phyloP scores from a whole-genome alignment of 2,888 invertebrate species.

The Scrobipalpa costella region DNA sequence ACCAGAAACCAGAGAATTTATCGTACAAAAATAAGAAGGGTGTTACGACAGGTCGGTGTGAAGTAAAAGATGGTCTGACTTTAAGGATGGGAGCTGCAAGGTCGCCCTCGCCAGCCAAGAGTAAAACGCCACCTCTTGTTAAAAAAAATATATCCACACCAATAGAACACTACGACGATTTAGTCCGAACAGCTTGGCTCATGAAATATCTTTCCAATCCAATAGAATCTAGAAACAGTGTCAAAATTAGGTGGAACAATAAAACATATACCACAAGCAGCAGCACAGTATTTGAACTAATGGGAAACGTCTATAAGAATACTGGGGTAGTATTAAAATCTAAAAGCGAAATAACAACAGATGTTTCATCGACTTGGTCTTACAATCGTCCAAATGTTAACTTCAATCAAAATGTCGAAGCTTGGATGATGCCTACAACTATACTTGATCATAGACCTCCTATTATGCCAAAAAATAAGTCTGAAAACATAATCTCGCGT shows the following conservation, averaged over 20 bases:
- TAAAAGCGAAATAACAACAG: constrained; percentile 53
- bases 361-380: constrained; percentile 44
- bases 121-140: not conserved
- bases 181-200: constrained; percentile 48
- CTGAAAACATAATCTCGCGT: not conserved
- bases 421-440: constrained; percentile 66
- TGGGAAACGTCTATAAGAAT: constrained; percentile 59
- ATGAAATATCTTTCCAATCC: constrained; percentile 50
- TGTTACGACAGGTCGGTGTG: constrained; percentile 62
- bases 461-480: constrained; percentile 33
- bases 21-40: constrained; percentile 53
- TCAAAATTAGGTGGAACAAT: constrained; percentile 65
- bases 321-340: constrained; percentile 51
- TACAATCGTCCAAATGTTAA: constrained; percentile 43
- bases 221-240: constrained; percentile 56
- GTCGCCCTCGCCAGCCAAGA: not conserved
- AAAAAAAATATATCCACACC: not conserved
- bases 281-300: constrained; percentile 60
- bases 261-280: constrained; percentile 60
- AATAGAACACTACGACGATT: constrained; percentile 9
- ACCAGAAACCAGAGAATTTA: constrained; percentile 40
- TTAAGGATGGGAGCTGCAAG: constrained; percentile 41
- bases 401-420: constrained; percentile 60
- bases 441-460: constrained; percentile 34
- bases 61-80: constrained; percentile 58